Evolutionary conservation across 2,113 vertebrate genomes (phyloP), one percentile per base, ranked within the genome.

Genomic region (Erythrocebus patas): DNA sequence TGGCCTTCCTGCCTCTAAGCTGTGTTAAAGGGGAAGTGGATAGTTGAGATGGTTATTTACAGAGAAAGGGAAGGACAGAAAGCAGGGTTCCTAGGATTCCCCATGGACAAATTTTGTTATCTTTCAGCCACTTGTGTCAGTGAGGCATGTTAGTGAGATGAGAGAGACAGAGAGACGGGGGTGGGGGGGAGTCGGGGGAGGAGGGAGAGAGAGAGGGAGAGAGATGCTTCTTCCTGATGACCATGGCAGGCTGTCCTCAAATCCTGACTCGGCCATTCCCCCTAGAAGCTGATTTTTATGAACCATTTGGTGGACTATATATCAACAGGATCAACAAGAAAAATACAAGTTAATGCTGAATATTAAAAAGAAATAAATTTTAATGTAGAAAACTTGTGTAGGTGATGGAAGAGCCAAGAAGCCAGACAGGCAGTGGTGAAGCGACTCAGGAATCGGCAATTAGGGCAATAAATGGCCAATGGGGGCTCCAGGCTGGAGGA

Each of bases 161-260:
- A 59, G 64, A 32, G 16, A 32, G 76, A 43, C 35, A 52, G n/a
- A 18, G 40, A n/a, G 45, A 16, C 3, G 7, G 40, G 45, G 12
- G 35, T n/a, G 8, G 8, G 45, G 1, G 8, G 45, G 43, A 1
- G 5, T 0, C 38, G 38, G 38, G 38, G 3, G 38, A 38, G 38
- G 9, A 4, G 43, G 9, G 3, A 38, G 6, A 72, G 18, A 72
- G 68, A 72, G 7, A 50, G 43, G 48, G 10, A 57, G 30, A 6
- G 5, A 59, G 8, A 12, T 13, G 20, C 22, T 43, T 30, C 16
- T 3, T 8, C 16, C 38, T 30, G 5, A 45, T 64, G 16, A 25
- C 22, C 25, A 5, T 5, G 30, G 40, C 61, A 50, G 14, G 4
- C 43, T 73, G 14, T 25, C 3, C 57, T 55, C 45, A 40, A 59